A percentile compares a stretch with the other conserved stretches of the same genome.
Conservation (phyloP, 2,797 vertebrate species). For the Menidia menidia region DNA sequence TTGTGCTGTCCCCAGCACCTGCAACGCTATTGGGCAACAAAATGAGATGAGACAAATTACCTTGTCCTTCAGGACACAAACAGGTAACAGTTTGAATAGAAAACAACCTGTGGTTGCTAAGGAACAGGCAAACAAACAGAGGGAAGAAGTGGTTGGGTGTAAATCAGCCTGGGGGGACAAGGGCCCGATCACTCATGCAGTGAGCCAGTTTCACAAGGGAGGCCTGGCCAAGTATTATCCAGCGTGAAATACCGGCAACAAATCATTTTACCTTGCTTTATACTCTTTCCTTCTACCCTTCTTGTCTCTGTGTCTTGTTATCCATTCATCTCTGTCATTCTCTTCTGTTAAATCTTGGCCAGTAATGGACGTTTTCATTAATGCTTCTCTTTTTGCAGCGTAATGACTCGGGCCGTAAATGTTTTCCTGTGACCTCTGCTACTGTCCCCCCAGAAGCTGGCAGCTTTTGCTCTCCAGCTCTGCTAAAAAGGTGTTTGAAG, state of each 20-base stretch:
- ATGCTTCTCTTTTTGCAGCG: neutral
- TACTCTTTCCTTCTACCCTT: constrained; percentile 10
- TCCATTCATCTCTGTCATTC: constrained; percentile 34
- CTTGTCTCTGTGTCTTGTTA: constrained; percentile 23
- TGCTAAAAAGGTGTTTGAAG: constrained; percentile 16
- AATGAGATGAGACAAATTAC: constrained; percentile 69
- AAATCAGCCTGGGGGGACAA: constrained; percentile 84
- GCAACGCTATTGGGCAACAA: constrained; percentile 57
- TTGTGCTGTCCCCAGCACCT: constrained; percentile 37
- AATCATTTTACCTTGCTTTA: constrained; percentile 78
- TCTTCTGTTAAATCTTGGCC: constrained; percentile 3
- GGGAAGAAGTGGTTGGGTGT: constrained; percentile 72
- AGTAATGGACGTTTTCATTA: neutral
- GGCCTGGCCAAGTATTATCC: constrained; percentile 82
- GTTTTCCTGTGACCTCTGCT: neutral
- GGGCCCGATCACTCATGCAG: constrained; percentile 71
- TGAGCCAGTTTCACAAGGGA: constrained; percentile 83
- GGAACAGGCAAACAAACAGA: constrained; percentile 79
- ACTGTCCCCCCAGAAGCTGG: constrained; percentile 21
- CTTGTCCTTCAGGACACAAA: constrained; percentile 68
- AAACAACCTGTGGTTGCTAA: constrained; percentile 80
- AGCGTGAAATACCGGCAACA: constrained; percentile 75
- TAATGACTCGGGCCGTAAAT: neutral
- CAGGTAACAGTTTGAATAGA: constrained; percentile 75
- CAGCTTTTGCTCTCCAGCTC: constrained; percentile 46